A percentile compares a stretch with the other conserved stretches of the same genome.
Conservation (phyloP, 2,888 invertebrate species). For the Cosmorhoe ocellata region DNA sequence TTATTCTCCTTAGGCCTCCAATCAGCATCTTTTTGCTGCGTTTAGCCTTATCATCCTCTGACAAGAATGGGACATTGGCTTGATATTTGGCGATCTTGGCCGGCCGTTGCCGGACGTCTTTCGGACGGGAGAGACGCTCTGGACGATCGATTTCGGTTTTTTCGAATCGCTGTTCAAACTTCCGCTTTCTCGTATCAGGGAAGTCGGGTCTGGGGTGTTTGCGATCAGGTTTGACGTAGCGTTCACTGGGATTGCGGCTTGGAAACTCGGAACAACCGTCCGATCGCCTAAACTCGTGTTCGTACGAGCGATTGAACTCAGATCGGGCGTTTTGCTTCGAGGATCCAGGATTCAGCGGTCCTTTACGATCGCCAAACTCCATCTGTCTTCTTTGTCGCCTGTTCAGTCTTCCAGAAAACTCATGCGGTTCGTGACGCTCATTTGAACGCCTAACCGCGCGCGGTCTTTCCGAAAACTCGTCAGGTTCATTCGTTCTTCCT, state of each 20-base stretch:
- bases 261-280: slow-evolving; percentile 2
- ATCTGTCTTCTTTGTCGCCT: neutral
- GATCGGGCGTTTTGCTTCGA: neutral
- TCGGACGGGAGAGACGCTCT: slow-evolving; percentile 3
- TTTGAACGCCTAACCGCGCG: neutral
- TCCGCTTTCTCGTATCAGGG: slow-evolving; percentile 8
- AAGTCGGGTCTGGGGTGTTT: neutral
- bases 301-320: neutral
- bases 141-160: slow-evolving; percentile 1
- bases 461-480: neutral
- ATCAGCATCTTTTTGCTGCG: neutral
- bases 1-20: neutral
- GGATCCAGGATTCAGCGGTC: neutral
- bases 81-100: neutral
- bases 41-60: neutral
- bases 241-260: neutral
- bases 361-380: neutral
- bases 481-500: neutral
- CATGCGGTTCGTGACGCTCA: neutral
- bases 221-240: neutral
- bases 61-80: neutral
- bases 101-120: neutral
- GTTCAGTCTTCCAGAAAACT: slow-evolving; percentile 1
- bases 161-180: slow-evolving; percentile 3
- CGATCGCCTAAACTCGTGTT: neutral